Percentiles rank a stretch among this genome's conserved stretches.
Conservation (phyloP, 2,888 invertebrate genomes). For the Drosophila fungiperda region DNA sequence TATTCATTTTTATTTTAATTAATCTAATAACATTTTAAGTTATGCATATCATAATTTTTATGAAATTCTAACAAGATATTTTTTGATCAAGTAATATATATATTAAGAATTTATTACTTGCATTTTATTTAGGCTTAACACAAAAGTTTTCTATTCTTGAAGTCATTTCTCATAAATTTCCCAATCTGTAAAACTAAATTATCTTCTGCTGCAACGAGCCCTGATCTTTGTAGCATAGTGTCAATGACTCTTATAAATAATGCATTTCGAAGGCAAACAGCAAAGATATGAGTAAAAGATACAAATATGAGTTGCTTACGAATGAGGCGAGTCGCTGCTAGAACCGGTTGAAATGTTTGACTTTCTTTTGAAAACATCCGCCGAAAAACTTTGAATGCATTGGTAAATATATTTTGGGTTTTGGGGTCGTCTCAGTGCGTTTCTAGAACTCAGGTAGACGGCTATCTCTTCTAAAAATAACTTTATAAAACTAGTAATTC, state of each 20-base stretch:
- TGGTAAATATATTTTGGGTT: background rate
- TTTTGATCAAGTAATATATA: too few species aligned
- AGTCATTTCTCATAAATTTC: background rate
- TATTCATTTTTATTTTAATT: background rate
- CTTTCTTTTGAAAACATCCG: background rate
- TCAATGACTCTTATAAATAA: conserved; percentile 27
- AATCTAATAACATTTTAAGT: background rate
- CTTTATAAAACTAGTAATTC: too few species aligned
- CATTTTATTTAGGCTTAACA: too few species aligned
- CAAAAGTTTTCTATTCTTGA: too few species aligned
- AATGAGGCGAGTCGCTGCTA: background rate
- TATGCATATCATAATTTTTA: too few species aligned
- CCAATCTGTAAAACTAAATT: background rate
- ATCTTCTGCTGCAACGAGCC: background rate
- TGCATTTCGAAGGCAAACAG: background rate
- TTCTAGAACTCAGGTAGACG: background rate
- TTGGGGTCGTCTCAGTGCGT: conserved; percentile 5
- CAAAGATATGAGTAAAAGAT: background rate
- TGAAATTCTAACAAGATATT: too few species aligned
- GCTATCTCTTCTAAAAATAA: background rate
- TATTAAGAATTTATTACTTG: too few species aligned
- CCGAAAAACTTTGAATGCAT: background rate
- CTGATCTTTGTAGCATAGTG: conserved; percentile 2
- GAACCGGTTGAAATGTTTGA: conserved; percentile 1
- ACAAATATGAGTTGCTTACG: background rate